Base-by-base conservation (phyloP, 2,797 vertebrate genomes). In the Phoeniculus purpureus region DNA sequence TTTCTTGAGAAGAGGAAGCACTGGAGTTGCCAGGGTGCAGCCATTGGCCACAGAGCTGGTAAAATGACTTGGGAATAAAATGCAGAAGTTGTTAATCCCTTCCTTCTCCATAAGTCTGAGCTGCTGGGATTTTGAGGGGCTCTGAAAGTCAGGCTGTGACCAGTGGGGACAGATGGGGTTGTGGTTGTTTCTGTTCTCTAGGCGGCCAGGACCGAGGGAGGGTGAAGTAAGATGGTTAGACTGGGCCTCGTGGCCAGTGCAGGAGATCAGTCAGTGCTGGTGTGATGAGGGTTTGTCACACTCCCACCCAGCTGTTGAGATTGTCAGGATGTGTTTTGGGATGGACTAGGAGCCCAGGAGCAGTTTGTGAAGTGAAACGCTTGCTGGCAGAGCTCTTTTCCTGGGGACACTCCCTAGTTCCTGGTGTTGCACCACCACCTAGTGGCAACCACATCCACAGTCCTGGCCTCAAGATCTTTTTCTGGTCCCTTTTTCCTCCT, bases 371-470 rank as follows among this genome's bases (percentile, higher is more conserved):
- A 37, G 51, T 37, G 66, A 72, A 32, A 40, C 40, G 20, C 43
- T 22, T 7, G 20, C 8, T 7, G 15, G 62, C 70, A 45, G 32
- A 52, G 67, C 61, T 31, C 54, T 31, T 25, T 56, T 61, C 27
- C 51, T 12, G 25, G 13, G 4, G 32, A 12, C 13, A 0, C 17
- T 47, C 43, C 51, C 60, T 15, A 0, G 13, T 81, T 60, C 15
- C 47, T 40, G 80, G 72, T 71, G 2, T 67, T 9, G 66, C 92
- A 94, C 59, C 91, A 75, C 94, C 96, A 94, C 89, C 95, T 96
- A 92, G 92, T 22, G 96, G 94, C 4, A 14, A 6, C 58, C 50
- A 23, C 65, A 1, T 1, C 81, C 68, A 19, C 8, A 55, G 14
- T 7, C 22, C 27, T 10, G 5, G 6, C 32, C 20, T 73, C 29